Base-by-base conservation (phyloP, 2,797 vertebrate genomes). In the Fistularia tabacaria region DNA sequence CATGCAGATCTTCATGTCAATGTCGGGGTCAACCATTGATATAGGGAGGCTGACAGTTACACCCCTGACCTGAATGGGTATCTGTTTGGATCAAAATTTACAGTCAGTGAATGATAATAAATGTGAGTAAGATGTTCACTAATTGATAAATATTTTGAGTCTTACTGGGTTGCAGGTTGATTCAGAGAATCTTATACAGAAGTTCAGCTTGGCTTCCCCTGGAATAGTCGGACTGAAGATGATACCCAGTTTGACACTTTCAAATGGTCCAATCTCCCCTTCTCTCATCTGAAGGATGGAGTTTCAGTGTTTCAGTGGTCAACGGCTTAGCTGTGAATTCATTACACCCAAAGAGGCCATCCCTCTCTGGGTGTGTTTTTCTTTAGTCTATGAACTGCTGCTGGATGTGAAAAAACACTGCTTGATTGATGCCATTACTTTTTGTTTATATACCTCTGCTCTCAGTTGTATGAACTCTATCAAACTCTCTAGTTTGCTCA, bases 1-100 rank as follows among this genome's bases (percentile, higher is more conserved):
- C 85, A 87, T 89, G 82, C 96, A 99, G 73, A 97, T 95, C 87
- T 91, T 96, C 9, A 99, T 79, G 69, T 98, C 93, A 11, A 96
- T 42, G 1, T 11, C 88, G 45, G 93, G 88, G 43, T 77, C 77
- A n/a, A 84, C 76, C 62, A 97, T 86, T 90, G 92, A 94, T 12
- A 98, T 88, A 0, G 96, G 96, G 52, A 92, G 64, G 0, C 88
- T 87, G 12, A 88, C 1, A 0, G 91, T 89, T 12, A 88, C 39
- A 0, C 93, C 95, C 0, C 5, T 10, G 41, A 84, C 93, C 15
- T 79, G 85, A 63, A 98, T 85, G 52, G 66, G 48, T 61, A 93
- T 92, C 92, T 93, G 82, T 68, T 63, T 38, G 38, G 64, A 68
- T 1, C 57, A 64, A 7, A 25, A 51, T 14, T 50, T 15, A 69